phyloP scores from a whole-genome alignment of 2,797 vertebrate species.

The Chlorospingus flavigularis region DNA sequence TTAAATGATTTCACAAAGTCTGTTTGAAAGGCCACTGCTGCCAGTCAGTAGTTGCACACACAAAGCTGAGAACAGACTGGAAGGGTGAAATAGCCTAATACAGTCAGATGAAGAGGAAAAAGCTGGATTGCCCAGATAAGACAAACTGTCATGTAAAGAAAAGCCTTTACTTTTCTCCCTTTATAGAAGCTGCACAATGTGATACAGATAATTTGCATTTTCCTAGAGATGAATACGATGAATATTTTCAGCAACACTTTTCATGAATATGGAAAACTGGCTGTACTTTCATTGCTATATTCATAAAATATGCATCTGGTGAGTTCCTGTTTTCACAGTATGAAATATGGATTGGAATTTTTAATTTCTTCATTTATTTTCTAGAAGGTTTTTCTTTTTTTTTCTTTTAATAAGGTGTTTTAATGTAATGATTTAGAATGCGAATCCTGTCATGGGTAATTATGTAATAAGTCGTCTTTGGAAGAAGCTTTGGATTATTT shows the following conservation, averaged over 20 bases:
- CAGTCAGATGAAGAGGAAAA: not conserved
- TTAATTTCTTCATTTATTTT: conserved; percentile 32
- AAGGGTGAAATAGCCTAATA: not conserved
- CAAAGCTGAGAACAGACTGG: not conserved
- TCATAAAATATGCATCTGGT: conserved; percentile 62
- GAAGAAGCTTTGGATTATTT: not conserved
- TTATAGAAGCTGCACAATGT: not conserved
- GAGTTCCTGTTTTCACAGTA: conserved; percentile 35
- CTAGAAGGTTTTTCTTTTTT: not conserved
- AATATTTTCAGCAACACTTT: conserved; percentile 47
- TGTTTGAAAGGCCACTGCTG: not conserved
- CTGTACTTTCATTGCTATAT: conserved; percentile 50
- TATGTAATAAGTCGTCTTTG: not conserved
- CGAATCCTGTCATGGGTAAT: not conserved
- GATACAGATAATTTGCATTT: conserved; percentile 45
- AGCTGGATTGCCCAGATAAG: not conserved
- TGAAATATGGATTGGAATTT: conserved; percentile 4
- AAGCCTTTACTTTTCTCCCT: not conserved
- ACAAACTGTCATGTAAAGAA: not conserved
- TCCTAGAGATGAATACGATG: conserved; percentile 7
- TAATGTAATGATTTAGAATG: not conserved
- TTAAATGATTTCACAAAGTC: not conserved
- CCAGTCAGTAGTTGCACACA: not conserved
- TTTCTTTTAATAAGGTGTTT: not conserved
- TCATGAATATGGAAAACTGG: conserved; percentile 67